A percentile compares a stretch with the other conserved stretches of the same genome.
Evolutionary conservation across 35 echinoderm and acorn worm species (phyloP).

Genomic region (Stichopus chloronotus): DNA sequence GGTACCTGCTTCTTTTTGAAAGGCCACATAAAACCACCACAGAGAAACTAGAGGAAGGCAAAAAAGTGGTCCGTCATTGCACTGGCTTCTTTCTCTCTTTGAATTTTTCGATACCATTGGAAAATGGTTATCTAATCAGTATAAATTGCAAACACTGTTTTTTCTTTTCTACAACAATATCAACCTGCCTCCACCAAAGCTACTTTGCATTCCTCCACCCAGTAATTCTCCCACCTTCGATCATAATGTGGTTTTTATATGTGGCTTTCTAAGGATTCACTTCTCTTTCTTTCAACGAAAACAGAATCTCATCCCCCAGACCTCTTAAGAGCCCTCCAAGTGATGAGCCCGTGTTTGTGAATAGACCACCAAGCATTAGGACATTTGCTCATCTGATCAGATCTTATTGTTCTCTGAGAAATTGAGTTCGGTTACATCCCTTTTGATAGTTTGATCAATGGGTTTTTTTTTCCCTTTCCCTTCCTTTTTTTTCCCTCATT

Average conservation of each 20-base stretch:
- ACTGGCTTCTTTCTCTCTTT: too few relatives aligned
- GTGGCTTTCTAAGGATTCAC: conserved; percentile 11
- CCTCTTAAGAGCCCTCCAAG: not conserved
- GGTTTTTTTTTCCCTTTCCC: conserved; percentile 27
- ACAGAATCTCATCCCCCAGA: conserved; percentile 17
- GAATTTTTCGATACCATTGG: not conserved
- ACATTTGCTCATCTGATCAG: conserved; percentile 40
- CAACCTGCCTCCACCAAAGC: not conserved
- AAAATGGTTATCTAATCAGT: conserved; percentile 8
- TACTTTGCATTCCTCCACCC: not conserved
- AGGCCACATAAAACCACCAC: too few relatives aligned
- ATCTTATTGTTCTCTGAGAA: not conserved
- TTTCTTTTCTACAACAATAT: not conserved
- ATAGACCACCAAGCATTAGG: conserved; percentile 41
- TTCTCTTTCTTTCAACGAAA: not conserved
- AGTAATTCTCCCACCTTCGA: conserved; percentile 1
- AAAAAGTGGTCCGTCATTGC: too few relatives aligned
- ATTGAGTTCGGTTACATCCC: not conserved
- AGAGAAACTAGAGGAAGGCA: too few relatives aligned
- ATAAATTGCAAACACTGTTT: conserved; percentile 20
- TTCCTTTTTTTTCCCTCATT: not conserved
- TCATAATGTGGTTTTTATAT: conserved; percentile 33
- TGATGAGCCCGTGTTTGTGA: conserved; percentile 15
- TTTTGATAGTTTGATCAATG: not conserved
- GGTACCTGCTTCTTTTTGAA: too few relatives aligned